Base-by-base conservation (phyloP, 92 coral and sea anemone genomes). In the Phenganax subtilis region DNA sequence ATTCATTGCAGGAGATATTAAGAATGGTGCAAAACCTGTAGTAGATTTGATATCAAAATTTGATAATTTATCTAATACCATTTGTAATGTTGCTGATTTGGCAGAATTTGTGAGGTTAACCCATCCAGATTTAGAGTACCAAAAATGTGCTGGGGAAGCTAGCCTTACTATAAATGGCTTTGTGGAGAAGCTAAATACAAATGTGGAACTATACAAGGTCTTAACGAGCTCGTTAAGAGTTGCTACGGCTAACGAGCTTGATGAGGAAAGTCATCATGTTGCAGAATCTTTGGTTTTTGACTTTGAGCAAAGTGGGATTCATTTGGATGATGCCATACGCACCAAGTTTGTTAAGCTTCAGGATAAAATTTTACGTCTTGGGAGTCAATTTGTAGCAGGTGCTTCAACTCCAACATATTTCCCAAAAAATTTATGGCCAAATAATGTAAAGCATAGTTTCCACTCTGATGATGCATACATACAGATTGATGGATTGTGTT, bases 251-350 rank as follows among this genome's bases (percentile, higher is more conserved):
- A 80, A 84, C 54, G 73, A 77, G 81, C 75, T 93, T 82, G 90
- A 90, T 71, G 97, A 94, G 62, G 97, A 90, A 58, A 90, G 92
- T 0, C 80, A 77, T 28, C 90, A 90, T 71, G 98, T 94, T 11
- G 97, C 90, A 62, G 97, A 94, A 47, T 85, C 91, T 11, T 96
- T 96, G 72, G 87, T 89, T 15, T 96, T 96, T 89, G 99, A 96
- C 74, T 96, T 96, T 92, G 99, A 96, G 76, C 90, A 92, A 57
- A 96, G 97, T 86, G 97, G 99, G 10, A 92, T 96, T 75, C 97
- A 96, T 85, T 83, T 96, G 47, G 89, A 92, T 54, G 87, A 89
- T 70, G 75, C 83, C 14, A 94, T 90, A 68, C 89, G 98, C 1
- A 77, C 81, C 27, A 84, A 79, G 82, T 94, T 94, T 88, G 98